phyloP scores from a whole-genome alignment of 2,888 invertebrate genomes.

The Leptopilina myrica region DNA sequence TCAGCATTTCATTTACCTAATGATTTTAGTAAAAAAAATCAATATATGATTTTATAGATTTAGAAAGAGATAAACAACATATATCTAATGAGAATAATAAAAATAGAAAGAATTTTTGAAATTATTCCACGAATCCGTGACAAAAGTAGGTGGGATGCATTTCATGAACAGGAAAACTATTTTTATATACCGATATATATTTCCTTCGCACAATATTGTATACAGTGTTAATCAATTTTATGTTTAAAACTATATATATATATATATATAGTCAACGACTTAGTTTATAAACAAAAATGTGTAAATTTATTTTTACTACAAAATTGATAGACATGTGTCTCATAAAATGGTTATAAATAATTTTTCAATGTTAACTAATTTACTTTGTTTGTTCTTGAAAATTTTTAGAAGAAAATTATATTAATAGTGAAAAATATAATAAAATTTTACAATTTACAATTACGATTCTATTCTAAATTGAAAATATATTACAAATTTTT shows the following conservation, averaged over 20 bases:
- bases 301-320: slow-evolving; percentile 2
- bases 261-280: neutral
- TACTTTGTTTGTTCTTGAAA: too few species aligned
- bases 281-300: neutral
- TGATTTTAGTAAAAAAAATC: too few species aligned
- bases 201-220: neutral
- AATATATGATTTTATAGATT: too few species aligned
- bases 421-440: too few species aligned
- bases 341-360: neutral
- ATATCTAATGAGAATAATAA: neutral
- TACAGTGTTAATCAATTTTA: neutral
- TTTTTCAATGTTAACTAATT: slow-evolving; percentile 1
- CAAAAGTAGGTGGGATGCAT: neutral
- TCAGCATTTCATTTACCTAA: too few species aligned
- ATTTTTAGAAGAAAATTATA: too few species aligned
- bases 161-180: slow-evolving; percentile 27
- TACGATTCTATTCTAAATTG: too few species aligned
- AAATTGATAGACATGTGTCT: neutral
- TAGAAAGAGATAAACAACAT: neutral
- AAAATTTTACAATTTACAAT: too few species aligned
- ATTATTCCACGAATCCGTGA: neutral
- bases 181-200: neutral
- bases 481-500: too few species aligned
- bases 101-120: slow-evolving; percentile 11
- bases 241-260: neutral